Evolutionary conservation across 2,888 invertebrate genomes (phyloP).

Genomic region (Chymomyza amoena): DNA sequence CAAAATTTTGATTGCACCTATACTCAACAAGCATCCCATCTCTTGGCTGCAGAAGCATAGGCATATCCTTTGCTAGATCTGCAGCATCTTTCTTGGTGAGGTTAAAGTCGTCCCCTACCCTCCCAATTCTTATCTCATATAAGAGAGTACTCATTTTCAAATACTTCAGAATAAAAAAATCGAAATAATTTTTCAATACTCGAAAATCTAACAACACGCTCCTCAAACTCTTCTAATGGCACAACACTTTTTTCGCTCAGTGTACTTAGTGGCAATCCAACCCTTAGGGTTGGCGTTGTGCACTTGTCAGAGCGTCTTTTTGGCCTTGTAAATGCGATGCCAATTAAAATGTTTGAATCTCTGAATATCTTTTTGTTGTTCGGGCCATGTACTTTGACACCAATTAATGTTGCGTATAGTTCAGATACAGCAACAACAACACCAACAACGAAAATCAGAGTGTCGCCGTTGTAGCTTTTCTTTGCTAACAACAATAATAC

Average conservation of each 20-base stretch:
- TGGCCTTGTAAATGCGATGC: conserved; percentile 59
- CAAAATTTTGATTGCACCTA: too few relatives aligned
- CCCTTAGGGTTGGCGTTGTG: background rate
- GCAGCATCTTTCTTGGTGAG: too few relatives aligned
- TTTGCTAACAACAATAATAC: conserved; percentile 6
- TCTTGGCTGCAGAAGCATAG: too few relatives aligned
- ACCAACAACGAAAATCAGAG: background rate
- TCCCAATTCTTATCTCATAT: too few relatives aligned
- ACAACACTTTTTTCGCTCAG: background rate
- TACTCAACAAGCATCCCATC: too few relatives aligned
- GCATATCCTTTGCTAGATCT: too few relatives aligned
- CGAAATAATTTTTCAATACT: too few relatives aligned
- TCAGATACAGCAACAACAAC: background rate
- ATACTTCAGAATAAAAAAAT: too few relatives aligned
- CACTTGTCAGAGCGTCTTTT: conserved; percentile 7
- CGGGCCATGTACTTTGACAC: conserved; percentile 61
- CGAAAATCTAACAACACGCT: too few relatives aligned
- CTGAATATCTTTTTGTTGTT: conserved; percentile 8
- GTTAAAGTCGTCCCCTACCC: too few relatives aligned
- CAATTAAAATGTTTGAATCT: conserved; percentile 58
- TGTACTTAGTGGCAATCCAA: background rate
- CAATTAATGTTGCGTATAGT: conserved; percentile 52
- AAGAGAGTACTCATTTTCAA: too few relatives aligned
- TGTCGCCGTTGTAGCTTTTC: conserved; percentile 32
- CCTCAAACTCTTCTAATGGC: too few relatives aligned